Evolutionary conservation across 2,797 vertebrate species (phyloP).

Genomic region (Stomatorhinus walkeri): DNA sequence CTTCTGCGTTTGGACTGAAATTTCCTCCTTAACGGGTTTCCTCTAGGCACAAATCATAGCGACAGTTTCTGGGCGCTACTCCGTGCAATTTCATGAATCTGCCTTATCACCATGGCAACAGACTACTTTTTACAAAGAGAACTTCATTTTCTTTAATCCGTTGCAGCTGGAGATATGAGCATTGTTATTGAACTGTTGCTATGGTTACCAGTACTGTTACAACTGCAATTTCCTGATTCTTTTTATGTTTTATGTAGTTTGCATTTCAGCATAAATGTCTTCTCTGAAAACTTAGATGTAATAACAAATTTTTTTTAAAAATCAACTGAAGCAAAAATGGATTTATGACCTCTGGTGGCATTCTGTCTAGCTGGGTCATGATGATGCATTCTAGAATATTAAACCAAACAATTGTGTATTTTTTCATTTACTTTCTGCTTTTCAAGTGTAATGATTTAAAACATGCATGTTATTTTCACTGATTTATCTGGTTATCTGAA

Average conservation of each 20-base stretch:
- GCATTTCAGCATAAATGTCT: background rate
- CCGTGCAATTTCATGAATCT: slow-evolving; percentile 73
- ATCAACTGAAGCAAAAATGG: background rate
- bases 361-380: background rate
- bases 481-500: background rate
- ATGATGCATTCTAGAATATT: background rate
- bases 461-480: background rate
- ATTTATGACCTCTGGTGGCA: background rate
- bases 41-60: slow-evolving; percentile 69
- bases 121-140: slow-evolving; percentile 70
- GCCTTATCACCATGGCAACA: slow-evolving; percentile 83
- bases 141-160: slow-evolving; percentile 99
- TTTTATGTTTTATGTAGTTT: slow-evolving; percentile 33
- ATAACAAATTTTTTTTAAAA: background rate
- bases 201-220: slow-evolving; percentile 89
- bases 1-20: slow-evolving; percentile 48
- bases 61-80: slow-evolving; percentile 73
- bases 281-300: background rate
- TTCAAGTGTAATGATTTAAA: background rate
- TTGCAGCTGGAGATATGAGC: slow-evolving; percentile 95
- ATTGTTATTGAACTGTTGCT: slow-evolving; percentile 98
- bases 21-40: slow-evolving; percentile 56
- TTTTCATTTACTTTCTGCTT: background rate
- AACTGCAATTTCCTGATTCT: slow-evolving; percentile 71
- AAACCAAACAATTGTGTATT: background rate